These are phyloP conservation scores for Leptonema lineaticorne DNA, from an alignment of 1,140 invertebrate species.

Conservation along the genomic window DNA sequence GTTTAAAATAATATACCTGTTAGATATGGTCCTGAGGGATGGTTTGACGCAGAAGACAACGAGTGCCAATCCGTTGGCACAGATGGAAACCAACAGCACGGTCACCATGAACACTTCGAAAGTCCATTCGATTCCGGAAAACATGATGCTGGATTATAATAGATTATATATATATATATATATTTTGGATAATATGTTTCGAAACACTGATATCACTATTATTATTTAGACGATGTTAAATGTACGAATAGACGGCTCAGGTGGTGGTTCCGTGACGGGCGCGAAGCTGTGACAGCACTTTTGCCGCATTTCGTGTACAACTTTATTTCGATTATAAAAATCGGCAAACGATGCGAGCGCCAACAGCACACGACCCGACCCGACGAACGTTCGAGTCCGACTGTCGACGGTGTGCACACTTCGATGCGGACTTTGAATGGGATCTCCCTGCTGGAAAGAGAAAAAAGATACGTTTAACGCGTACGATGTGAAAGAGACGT, in stretches of 20 bases:
- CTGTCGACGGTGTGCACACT: background rate
- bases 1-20: constrained; percentile 57
- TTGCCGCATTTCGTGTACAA: no score
- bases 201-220: no score
- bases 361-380: background rate
- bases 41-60: constrained; percentile 54
- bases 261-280: background rate
- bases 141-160: constrained; percentile 51
- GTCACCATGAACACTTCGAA: background rate
- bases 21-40: constrained; percentile 54
- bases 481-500: no score
- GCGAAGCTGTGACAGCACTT: background rate
- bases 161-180: no score
- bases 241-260: no score
- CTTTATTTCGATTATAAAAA: no score
- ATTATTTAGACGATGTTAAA: no score
- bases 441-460: constrained; percentile 11
- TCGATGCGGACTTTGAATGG: constrained; percentile 13
- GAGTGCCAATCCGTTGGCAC: constrained; percentile 52
- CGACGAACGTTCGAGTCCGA: background rate
- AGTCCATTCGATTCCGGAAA: constrained; percentile 45
- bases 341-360: no score
- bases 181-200: no score
- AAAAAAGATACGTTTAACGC: background rate
- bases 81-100: constrained; percentile 47